These are phyloP conservation scores for Phycodurus eques DNA, from an alignment of 2,113 vertebrate species.

Conservation along the genomic window DNA sequence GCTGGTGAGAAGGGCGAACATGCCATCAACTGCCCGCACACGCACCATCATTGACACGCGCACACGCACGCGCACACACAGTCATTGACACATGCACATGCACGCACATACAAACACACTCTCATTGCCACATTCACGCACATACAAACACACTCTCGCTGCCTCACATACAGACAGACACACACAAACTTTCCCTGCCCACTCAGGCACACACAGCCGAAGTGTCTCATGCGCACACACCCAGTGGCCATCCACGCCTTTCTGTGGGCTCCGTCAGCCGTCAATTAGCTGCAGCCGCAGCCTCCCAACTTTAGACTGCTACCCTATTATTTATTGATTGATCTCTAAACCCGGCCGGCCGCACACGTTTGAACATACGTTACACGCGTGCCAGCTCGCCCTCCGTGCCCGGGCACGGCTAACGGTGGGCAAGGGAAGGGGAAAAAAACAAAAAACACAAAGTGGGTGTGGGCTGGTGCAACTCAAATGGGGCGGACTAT, in stretches of 20 bases:
- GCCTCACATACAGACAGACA: neutral
- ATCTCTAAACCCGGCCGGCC: neutral
- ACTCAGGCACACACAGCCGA: no score
- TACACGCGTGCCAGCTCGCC: constrained; percentile 31
- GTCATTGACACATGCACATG: neutral
- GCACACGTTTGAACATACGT: neutral
- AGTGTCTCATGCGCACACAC: neutral
- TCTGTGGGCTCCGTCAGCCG: neutral
- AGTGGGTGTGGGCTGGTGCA: neutral
- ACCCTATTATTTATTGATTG: constrained; percentile 2
- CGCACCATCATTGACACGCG: no score
- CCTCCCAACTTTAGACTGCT: neutral
- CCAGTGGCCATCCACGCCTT: neutral
- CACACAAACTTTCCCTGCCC: neutral
- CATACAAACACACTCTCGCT: neutral
- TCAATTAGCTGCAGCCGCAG: neutral
- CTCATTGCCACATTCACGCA: neutral
- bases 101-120: neutral
- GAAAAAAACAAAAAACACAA: neutral
- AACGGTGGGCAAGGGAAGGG: neutral
- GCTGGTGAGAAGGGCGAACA: neutral
- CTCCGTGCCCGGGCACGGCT: constrained; percentile 40
- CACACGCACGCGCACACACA: no score
- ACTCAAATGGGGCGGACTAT: neutral
- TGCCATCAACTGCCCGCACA: neutral